Conservation (phyloP, 2,113 vertebrate species). For the Arenaria interpres region DNA sequence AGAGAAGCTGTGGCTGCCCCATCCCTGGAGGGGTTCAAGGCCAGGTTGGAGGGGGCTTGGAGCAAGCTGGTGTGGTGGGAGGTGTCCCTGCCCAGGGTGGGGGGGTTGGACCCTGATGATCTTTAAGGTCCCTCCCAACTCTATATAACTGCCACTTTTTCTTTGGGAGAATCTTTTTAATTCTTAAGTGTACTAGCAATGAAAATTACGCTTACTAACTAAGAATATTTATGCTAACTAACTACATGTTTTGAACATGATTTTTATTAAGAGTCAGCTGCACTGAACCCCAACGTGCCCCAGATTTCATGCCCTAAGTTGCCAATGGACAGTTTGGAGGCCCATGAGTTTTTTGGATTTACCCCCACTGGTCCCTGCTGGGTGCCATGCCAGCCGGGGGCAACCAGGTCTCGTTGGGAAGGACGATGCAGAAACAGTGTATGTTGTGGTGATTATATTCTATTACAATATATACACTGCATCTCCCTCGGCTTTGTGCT, state of each 20-base stretch:
- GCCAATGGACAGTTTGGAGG: fast-evolving
- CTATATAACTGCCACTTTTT: too few species aligned
- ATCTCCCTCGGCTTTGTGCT: background rate
- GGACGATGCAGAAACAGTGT: background rate
- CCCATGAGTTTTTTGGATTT: fast-evolving
- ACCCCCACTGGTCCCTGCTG: background rate
- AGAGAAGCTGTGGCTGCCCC: too few species aligned
- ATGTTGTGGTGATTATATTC: background rate
- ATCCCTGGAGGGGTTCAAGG: too few species aligned
- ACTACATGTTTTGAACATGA: fast-evolving
- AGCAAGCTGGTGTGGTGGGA: too few species aligned
- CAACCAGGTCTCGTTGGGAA: fast-evolving
- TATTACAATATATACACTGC: too few species aligned
- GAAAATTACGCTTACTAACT: background rate
- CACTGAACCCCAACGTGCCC: fast-evolving
- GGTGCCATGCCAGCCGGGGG: background rate
- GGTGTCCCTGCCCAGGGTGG: too few species aligned
- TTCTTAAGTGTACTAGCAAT: fast-evolving
- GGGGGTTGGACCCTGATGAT: too few species aligned
- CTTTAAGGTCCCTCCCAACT: too few species aligned
- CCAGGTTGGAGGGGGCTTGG: too few species aligned
- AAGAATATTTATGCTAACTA: fast-evolving
- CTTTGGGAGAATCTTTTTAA: background rate
- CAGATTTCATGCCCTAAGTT: fast-evolving
- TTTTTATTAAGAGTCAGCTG: fast-evolving